A percentile compares a stretch with the other conserved stretches of the same genome.
Conservation (phyloP, 1,140 invertebrate species). For the Oncopodura yosiiana region DNA sequence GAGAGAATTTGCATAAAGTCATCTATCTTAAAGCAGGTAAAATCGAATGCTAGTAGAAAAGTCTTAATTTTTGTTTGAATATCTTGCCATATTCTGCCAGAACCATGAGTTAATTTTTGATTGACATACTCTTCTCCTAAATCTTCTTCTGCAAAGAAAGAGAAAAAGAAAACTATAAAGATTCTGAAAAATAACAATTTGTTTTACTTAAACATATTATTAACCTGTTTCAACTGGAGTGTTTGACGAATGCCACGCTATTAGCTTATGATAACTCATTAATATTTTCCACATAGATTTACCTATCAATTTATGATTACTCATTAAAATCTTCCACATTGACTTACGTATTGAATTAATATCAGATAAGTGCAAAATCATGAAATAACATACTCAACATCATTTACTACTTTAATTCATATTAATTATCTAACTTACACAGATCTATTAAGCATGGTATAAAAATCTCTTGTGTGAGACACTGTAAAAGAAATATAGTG, state of each 20-base stretch:
- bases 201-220: background rate
- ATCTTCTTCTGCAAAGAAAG: constrained; percentile 13
- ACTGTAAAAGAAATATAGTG: constrained; percentile 41
- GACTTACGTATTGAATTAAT: constrained; percentile 67
- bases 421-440: too few species aligned
- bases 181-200: background rate
- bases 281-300: constrained; percentile 73
- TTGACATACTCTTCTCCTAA: constrained; percentile 55
- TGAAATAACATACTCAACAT: too few species aligned
- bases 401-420: too few species aligned
- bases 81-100: constrained; percentile 82
- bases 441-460: constrained; percentile 69
- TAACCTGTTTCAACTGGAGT: background rate
- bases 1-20: constrained; percentile 86
- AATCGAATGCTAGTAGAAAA: constrained; percentile 62
- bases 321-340: constrained; percentile 68
- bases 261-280: constrained; percentile 67
- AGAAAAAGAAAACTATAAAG: background rate
- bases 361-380: too few species aligned
- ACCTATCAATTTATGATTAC: constrained; percentile 68
- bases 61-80: constrained; percentile 80
- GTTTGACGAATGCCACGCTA: constrained; percentile 59
- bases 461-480: constrained; percentile 63
- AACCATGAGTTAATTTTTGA: constrained; percentile 79
- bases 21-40: constrained; percentile 82